A percentile compares a stretch with the other conserved stretches of the same genome.
phyloP scores from a whole-genome alignment of 92 coral and sea anemone genomes.

The Isaurus tuberculatus region DNA sequence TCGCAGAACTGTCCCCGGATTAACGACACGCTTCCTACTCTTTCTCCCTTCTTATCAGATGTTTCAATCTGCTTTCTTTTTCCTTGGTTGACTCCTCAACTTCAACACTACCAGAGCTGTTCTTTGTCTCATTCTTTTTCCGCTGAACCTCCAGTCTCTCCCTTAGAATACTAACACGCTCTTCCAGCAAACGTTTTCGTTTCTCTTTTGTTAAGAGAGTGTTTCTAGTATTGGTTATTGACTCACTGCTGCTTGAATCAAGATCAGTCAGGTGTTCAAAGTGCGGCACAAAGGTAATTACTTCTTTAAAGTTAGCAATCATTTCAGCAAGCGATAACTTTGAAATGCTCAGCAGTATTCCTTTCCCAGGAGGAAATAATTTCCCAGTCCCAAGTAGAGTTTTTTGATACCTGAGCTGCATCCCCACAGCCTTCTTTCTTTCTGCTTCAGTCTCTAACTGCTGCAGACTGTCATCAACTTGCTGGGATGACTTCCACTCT shows the following conservation, averaged over 20 bases:
- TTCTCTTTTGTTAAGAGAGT: not conserved
- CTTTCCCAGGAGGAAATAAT: not conserved
- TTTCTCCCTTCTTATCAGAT: not conserved
- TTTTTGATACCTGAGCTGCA: not conserved
- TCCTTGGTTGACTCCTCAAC: not conserved
- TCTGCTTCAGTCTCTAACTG: constrained; percentile 11
- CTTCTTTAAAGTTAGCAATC: not conserved
- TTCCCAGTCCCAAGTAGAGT: not conserved
- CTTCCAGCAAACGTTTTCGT: not conserved
- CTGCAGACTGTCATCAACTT: constrained; percentile 13
- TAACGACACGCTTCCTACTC: not conserved
- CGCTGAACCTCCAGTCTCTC: not conserved
- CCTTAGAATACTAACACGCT: not conserved
- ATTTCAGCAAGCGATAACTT: not conserved
- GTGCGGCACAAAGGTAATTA: constrained; percentile 7
- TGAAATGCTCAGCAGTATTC: not conserved
- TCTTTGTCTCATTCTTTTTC: not conserved
- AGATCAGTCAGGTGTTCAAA: constrained; percentile 13
- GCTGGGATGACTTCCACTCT: not conserved
- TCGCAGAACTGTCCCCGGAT: not conserved
- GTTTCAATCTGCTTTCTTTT: not conserved
- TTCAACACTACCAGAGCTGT: not conserved
- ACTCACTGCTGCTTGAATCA: not conserved
- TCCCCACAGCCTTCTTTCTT: constrained; percentile 14
- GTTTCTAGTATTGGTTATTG: not conserved